Conservation (phyloP, 2,797 vertebrate genomes). For the Pseudotriccus pelzelni region DNA sequence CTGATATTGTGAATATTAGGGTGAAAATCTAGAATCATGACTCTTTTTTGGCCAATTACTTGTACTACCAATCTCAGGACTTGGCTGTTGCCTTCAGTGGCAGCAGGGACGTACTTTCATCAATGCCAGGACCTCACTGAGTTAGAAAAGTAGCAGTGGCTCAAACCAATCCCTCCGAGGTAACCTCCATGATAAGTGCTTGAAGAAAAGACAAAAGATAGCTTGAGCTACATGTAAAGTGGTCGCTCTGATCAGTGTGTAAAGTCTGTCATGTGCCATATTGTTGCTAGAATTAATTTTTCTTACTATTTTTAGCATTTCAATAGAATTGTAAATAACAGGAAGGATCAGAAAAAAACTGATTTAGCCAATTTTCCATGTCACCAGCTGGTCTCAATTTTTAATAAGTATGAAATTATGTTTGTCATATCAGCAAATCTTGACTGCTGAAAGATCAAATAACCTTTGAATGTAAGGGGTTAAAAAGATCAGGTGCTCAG, state of each 20-base stretch:
- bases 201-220: background rate
- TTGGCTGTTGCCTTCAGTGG: background rate
- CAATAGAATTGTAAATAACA: background rate
- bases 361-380: background rate
- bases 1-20: background rate
- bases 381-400: background rate
- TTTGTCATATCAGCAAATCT: background rate
- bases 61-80: background rate
- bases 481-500: conserved; percentile 58
- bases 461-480: background rate
- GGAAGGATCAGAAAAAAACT: background rate
- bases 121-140: background rate
- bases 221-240: background rate
- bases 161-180: background rate
- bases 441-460: conserved; percentile 3
- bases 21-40: background rate
- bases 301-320: background rate
- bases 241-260: background rate
- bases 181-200: background rate
- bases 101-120: background rate
- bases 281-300: background rate
- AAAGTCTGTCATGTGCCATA: background rate
- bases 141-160: background rate
- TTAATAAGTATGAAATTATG: background rate
- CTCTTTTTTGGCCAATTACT: background rate